Base-by-base conservation (phyloP, 2,888 invertebrate genomes). In the Apamea epomidion region DNA sequence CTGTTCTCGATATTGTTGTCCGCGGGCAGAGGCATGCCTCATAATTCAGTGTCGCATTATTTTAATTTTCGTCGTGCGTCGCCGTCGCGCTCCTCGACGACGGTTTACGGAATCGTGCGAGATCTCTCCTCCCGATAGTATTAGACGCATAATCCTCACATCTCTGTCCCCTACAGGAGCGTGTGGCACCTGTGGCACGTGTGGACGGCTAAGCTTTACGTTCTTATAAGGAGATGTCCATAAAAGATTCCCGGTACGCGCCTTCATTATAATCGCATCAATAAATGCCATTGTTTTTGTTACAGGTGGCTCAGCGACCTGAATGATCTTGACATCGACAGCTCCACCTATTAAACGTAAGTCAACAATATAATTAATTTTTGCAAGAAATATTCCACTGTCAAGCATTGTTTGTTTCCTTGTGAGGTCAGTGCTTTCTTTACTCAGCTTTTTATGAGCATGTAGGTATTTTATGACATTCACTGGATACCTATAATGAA, bases 341-440 rank as follows among this genome's bases (percentile, higher is more conserved):
- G 92, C 93, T 93, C 94, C 94, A 93, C 94, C 93, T 92, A 94
- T 93, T 97, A 95, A 96, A 95, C 92, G 96, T 97, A 93, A 96
- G 96, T 94, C 89, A 88, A 88, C 87, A 90, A 78, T 84, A 87
- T 87, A 83, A 91, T 89, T 87, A 87, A 76, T 86, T 91, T 91
- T 82, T 79, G 85, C 84, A 76, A 84, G 74, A 90, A 89, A 89
- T 87, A 89, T 90, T 91, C 88, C 88, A 89, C 89, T 91, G 82
- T 88, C 86, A 84, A 77, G 75, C 82, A 84, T 87, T 88, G 86
- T 91, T 91, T 90, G 84, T 90, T 90, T 90, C 88, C 88, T 80
- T 73, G 71, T 83, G 71, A 83, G 93, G 91, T 93, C 93, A 90
- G 91, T 89, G 91, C 86, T 91, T 91, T 90, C 90, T 92, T 92